Base-by-base conservation (phyloP, 1,140 invertebrate genomes). In the Magallana angulata region DNA sequence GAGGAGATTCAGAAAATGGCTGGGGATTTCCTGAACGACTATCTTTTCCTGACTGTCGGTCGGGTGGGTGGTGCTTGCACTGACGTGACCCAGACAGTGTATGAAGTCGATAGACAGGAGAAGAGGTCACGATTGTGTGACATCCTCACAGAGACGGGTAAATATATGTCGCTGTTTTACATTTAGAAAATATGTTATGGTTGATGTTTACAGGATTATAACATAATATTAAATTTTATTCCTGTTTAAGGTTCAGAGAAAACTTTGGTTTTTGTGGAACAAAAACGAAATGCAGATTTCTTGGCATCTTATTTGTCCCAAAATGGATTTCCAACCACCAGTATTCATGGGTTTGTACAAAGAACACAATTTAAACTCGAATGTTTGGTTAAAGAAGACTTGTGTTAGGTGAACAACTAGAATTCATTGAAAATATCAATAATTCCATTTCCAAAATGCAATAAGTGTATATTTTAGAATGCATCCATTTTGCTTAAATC, bases 231-330 rank as follows among this genome's bases (percentile, higher is more conserved):
- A 0, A 85, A 36, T 57, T 87, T 68, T 59, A 0, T 59, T 57
- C 2, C 30, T 57, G 12, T 89, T 84, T 48, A 88, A 92, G 93
- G 94, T 14, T 94, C 96, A 24, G 94, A 94, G 24, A 96, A 97
- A 48, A 97, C 97, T 0, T 94, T 99, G 11, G 97, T 99, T 0
- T 99, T 99, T 93, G 98, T 99, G 0, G 97, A 98, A 90, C 97
- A 96, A 18, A 98, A 99, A 92, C 96, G 97, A 81, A 97, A 96
- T 60, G 97, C 97, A 0, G 98, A 99, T 94, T 98, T 98, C 91
- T 95, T 99, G 36, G 94, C 94, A 3, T 93, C 93, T 14, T 94
- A 92, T 71, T 87, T 95, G 58, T 94, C 92, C 87, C 96, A 97
- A 90, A 96, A 96, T 36, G 95, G 96, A 84, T 96, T 96, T 90